These are phyloP conservation scores for Plusia festucae DNA, from an alignment of 2,888 invertebrate genomes.

Conservation along the genomic window DNA sequence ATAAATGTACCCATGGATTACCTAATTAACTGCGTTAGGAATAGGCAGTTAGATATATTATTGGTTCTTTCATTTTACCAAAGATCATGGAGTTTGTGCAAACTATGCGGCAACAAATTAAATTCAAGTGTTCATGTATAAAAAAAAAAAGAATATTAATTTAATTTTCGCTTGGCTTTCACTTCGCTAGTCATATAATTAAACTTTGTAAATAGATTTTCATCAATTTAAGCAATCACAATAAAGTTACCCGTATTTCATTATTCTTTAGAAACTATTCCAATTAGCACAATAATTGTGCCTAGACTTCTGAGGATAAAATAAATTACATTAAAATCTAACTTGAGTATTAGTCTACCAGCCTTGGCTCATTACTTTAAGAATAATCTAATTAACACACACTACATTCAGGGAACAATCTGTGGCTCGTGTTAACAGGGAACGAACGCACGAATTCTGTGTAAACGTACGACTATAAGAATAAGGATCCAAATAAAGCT, in stretches of 20 bases:
- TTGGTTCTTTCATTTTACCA: too few species aligned
- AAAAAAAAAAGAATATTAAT: neutral
- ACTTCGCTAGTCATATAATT: neutral
- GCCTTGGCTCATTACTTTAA: slow-evolving; percentile 53
- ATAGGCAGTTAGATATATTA: too few species aligned
- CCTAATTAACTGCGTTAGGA: too few species aligned
- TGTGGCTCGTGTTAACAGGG: slow-evolving; percentile 39
- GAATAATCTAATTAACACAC: slow-evolving; percentile 61
- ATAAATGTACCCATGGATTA: too few species aligned
- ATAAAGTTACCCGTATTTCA: neutral
- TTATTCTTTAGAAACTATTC: neutral
- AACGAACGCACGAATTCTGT: too few species aligned
- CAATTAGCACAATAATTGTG: slow-evolving; percentile 26
- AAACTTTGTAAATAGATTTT: neutral
- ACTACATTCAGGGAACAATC: slow-evolving; percentile 48
- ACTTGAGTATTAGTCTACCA: slow-evolving; percentile 51
- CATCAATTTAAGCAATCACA: slow-evolving; percentile 2
- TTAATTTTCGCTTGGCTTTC: neutral
- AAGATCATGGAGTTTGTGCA: too few species aligned
- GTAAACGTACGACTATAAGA: too few species aligned
- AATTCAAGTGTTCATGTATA: too few species aligned
- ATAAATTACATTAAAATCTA: slow-evolving; percentile 55
- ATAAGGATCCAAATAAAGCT: too few species aligned
- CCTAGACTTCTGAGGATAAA: slow-evolving; percentile 23
- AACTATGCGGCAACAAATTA: too few species aligned